Conservation (phyloP, 2,113 vertebrate species). For the Gobius niger region DNA sequence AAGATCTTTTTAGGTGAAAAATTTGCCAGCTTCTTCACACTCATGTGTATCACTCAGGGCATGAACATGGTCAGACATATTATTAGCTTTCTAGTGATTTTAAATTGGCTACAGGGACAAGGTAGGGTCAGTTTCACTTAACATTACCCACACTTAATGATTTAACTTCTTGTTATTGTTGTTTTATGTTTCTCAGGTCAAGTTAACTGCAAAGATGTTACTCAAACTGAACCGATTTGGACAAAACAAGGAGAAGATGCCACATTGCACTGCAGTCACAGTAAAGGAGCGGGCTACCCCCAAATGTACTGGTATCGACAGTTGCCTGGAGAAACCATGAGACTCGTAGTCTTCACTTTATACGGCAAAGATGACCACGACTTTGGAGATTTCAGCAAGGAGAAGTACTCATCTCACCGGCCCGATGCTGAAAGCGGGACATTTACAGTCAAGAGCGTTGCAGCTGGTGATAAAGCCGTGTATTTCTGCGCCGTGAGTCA, state of each 20-base stretch:
- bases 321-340: conserved; percentile 39
- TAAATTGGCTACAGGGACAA: conserved; percentile 2
- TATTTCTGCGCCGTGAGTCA: conserved; percentile 47
- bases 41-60: not conserved
- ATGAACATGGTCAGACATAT: not conserved
- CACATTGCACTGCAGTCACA: not conserved
- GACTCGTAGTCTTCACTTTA: conserved; percentile 35
- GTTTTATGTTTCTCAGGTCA: not conserved
- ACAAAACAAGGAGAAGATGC: not conserved
- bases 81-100: conserved; percentile 4
- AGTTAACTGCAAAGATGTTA: not conserved
- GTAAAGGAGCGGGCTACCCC: not conserved
- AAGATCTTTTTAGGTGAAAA: not conserved
- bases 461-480: conserved; percentile 15
- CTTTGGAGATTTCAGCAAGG: conserved; percentile 2
- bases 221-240: not conserved
- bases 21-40: not conserved
- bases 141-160: not conserved
- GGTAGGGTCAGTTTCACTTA: not conserved
- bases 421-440: conserved; percentile 17
- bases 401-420: not conserved
- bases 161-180: not conserved
- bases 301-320: conserved; percentile 64
- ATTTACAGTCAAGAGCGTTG: conserved; percentile 41
- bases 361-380: accelerated